A percentile compares a stretch with the other conserved stretches of the same genome.
Evolutionary conservation across 2,113 vertebrate species (phyloP).

Genomic region (Rhinopomastus cyanomelas): DNA sequence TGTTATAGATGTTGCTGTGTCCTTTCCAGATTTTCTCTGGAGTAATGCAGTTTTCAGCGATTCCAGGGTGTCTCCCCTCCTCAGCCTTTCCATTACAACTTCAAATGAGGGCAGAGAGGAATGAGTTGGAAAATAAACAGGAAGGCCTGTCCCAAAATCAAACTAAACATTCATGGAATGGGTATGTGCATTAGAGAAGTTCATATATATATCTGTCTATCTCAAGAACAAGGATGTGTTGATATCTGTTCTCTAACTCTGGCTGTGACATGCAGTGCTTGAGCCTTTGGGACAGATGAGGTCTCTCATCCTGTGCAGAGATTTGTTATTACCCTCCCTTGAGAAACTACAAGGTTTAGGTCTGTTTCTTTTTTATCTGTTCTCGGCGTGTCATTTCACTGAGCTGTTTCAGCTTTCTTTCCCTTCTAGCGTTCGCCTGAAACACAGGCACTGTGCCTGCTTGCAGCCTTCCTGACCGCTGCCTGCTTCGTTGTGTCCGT

Average conservation of each 20-base stretch:
- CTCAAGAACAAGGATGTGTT: neutral
- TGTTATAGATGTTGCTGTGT: neutral
- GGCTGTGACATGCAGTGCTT: neutral
- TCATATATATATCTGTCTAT: neutral
- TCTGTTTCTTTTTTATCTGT: neutral
- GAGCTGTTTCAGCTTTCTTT: neutral
- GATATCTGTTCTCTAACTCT: neutral
- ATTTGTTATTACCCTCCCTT: neutral
- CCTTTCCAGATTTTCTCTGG: neutral
- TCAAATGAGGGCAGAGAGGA: neutral
- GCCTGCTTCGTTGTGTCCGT: neutral
- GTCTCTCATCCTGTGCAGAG: neutral
- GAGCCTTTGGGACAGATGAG: neutral
- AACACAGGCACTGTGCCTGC: neutral
- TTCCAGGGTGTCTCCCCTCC: neutral
- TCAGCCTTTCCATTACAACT: neutral
- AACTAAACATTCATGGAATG: neutral
- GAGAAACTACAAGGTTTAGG: neutral
- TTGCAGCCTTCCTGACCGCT: neutral
- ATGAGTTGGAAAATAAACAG: neutral
- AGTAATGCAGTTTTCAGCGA: neutral
- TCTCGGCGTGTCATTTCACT: neutral
- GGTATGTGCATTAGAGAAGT: neutral
- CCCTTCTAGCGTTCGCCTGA: neutral
- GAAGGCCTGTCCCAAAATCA: neutral